Percentiles rank a stretch among this genome's conserved stretches.
These are phyloP conservation scores for Schizopygopsis malacanthus DNA, from an alignment of 2,797 vertebrate species.

Conservation along the genomic window DNA sequence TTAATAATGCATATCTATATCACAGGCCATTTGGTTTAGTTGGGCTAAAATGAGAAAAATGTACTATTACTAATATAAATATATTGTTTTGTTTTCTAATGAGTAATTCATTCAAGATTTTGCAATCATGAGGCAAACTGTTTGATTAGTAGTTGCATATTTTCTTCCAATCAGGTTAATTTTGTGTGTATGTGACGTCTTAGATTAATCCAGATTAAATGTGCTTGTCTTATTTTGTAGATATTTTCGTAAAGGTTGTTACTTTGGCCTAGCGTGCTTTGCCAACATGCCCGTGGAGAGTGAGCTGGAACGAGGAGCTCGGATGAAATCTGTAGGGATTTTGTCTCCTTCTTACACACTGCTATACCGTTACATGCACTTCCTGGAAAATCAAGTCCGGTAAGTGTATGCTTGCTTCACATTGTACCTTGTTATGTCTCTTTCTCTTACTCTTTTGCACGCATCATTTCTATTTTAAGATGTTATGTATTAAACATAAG, in stretches of 20 bases:
- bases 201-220: not conserved
- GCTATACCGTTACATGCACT: constrained; percentile 98
- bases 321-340: constrained; percentile 99
- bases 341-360: constrained; percentile 96
- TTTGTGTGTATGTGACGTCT: not conserved
- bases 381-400: constrained; percentile 99
- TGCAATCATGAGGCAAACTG: not conserved
- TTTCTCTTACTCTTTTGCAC: constrained; percentile 12
- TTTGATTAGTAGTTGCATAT: not conserved
- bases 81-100: not conserved
- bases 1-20: not conserved
- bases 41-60: not conserved
- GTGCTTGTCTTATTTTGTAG: constrained; percentile 68
- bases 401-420: constrained; percentile 68
- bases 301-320: constrained; percentile 92
- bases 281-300: constrained; percentile 99
- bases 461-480: constrained; percentile 59
- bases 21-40: not conserved
- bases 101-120: not conserved
- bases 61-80: too few relatives aligned
- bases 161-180: too few relatives aligned
- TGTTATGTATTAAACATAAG: constrained; percentile 73
- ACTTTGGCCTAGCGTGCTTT: constrained; percentile 97
- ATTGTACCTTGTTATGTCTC: constrained; percentile 39
- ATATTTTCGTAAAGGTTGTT: constrained; percentile 96